These are phyloP conservation scores for Lithophane semibrunnea DNA, from an alignment of 2,888 invertebrate species.

Conservation along the genomic window DNA sequence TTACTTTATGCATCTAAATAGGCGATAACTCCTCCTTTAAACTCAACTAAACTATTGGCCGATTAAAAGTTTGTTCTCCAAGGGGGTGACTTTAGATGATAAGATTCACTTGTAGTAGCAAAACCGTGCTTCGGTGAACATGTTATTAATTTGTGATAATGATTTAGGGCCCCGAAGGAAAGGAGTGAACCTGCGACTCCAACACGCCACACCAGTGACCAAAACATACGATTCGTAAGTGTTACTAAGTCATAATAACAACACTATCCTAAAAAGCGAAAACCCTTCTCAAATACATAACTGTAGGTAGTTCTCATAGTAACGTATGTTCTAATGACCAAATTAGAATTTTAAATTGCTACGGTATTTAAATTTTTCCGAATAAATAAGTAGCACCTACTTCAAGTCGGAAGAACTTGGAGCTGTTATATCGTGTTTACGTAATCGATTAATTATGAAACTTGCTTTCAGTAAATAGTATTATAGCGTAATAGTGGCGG, in stretches of 20 bases:
- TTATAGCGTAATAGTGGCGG: conserved; percentile 17
- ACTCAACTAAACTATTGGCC: conserved; percentile 34
- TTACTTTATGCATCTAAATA: conserved; percentile 16
- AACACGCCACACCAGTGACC: conserved; percentile 56
- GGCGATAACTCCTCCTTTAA: conserved; percentile 3
- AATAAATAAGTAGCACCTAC: conserved; percentile 35
- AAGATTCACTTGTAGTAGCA: conserved; percentile 9
- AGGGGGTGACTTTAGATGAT: conserved; percentile 15
- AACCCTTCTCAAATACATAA: neutral
- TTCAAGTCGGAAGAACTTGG: conserved; percentile 24
- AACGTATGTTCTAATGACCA: conserved; percentile 22
- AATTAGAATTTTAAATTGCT: conserved; percentile 43
- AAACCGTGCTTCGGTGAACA: neutral
- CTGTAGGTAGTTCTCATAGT: neutral
- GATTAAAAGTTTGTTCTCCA: conserved; percentile 30
- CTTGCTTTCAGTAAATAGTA: conserved; percentile 4
- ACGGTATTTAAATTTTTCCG: conserved; percentile 49
- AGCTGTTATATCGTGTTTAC: conserved; percentile 30
- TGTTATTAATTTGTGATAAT: conserved; percentile 3
- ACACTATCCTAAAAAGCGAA: neutral
- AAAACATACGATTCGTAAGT: conserved; percentile 70
- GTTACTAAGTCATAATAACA: neutral
- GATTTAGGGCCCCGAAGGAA: conserved; percentile 60
- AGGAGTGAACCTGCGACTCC: conserved; percentile 59
- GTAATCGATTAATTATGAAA: conserved; percentile 40